These are phyloP conservation scores for Falco concolor DNA, from an alignment of 2,797 vertebrate genomes.

Conservation along the genomic window DNA sequence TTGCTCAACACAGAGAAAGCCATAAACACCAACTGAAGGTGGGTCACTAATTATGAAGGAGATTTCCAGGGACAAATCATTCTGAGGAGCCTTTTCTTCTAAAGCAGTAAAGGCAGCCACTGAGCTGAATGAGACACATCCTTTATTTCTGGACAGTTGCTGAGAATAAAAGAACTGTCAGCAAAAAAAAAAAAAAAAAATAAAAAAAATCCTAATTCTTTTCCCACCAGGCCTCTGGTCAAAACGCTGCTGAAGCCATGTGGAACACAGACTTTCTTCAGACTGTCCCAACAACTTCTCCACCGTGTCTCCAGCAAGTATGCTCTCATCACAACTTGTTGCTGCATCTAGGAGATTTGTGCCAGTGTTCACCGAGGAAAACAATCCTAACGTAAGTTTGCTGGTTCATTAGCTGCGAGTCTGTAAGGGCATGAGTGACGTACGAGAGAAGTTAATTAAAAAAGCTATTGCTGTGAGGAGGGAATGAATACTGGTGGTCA, in stretches of 20 bases:
- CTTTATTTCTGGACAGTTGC: neutral
- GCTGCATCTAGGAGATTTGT: neutral
- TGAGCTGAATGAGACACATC: neutral
- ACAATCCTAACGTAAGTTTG: conserved; percentile 29
- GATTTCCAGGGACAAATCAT: neutral
- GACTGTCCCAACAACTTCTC: fast-evolving
- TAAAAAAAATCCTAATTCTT: fast-evolving
- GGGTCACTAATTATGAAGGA: neutral
- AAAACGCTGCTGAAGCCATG: neutral
- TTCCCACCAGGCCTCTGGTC: neutral
- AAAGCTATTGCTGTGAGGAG: neutral
- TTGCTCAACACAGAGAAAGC: neutral
- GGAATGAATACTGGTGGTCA: neutral
- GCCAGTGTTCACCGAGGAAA: neutral
- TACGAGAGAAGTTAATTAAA: conserved; percentile 38
- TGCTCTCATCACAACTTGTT: neutral
- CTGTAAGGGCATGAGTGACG: conserved; percentile 15
- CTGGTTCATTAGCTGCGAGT: conserved; percentile 22
- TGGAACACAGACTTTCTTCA: neutral
- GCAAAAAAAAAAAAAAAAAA: fast-evolving
- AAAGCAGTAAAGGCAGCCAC: neutral
- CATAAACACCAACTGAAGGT: neutral
- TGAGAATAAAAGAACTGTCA: neutral
- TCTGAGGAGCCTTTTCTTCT: neutral
- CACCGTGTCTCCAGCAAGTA: neutral